These are phyloP conservation scores for Teleopsis dalmanni DNA, from an alignment of 1,140 invertebrate genomes.

Conservation along the genomic window DNA sequence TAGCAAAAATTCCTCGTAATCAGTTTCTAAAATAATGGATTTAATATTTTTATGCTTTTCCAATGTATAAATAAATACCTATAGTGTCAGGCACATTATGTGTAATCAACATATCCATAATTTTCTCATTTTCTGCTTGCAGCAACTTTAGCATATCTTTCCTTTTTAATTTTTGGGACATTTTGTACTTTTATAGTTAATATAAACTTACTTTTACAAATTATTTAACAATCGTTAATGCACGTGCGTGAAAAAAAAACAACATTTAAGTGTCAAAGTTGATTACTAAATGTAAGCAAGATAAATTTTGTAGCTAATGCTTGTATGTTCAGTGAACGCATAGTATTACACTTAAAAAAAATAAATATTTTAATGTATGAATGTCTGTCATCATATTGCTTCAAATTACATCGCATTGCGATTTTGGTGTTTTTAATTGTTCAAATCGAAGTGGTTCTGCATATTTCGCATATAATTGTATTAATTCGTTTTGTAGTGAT, in stretches of 20 bases:
- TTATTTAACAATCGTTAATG: background rate
- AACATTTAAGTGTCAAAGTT: background rate
- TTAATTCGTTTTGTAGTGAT: conserved; percentile 2
- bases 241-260: conserved; percentile 3
- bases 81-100: conserved; percentile 18
- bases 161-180: conserved; percentile 14
- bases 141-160: conserved; percentile 10
- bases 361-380: too few relatives aligned
- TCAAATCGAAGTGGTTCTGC: background rate
- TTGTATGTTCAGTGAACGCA: conserved; percentile 4
- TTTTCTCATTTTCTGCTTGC: conserved; percentile 17
- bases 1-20: conserved; percentile 33
- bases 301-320: too few relatives aligned
- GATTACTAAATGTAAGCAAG: too few relatives aligned
- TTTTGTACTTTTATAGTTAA: conserved; percentile 1
- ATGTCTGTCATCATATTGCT: too few relatives aligned
- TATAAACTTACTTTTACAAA: background rate
- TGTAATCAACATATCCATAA: conserved; percentile 14
- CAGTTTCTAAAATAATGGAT: conserved; percentile 20
- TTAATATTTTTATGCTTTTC: background rate
- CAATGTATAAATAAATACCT: conserved; percentile 5
- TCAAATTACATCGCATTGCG: conserved; percentile 1
- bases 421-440: background rate
- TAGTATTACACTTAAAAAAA: too few relatives aligned
- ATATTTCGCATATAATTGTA: background rate